A percentile compares a stretch with the other conserved stretches of the same genome.
Evolutionary conservation across 2,888 invertebrate genomes (phyloP).

Genomic region (Melipona beecheii): DNA sequence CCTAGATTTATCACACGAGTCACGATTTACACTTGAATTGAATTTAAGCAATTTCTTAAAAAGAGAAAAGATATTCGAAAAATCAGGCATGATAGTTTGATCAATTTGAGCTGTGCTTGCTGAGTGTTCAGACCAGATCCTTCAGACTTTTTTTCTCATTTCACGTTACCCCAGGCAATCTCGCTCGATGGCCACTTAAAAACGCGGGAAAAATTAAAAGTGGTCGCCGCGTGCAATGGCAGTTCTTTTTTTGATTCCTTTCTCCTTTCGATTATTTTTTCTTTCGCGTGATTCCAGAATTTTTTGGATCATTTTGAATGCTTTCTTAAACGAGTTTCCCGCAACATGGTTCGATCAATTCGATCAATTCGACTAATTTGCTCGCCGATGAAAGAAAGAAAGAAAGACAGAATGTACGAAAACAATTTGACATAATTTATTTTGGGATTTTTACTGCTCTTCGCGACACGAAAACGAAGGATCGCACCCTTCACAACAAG

Average conservation of each 20-base stretch:
- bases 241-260: too few species aligned
- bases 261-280: too few species aligned
- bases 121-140: conserved; percentile 60
- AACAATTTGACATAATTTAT: not conserved
- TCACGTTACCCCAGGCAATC: conserved; percentile 20
- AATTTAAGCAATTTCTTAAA: too few species aligned
- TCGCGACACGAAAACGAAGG: too few species aligned
- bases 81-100: too few species aligned
- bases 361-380: not conserved
- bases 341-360: not conserved
- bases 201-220: conserved; percentile 20
- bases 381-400: not conserved
- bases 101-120: conserved; percentile 36
- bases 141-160: conserved; percentile 27
- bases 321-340: too few species aligned
- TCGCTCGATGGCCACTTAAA: conserved; percentile 23
- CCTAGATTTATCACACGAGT: too few species aligned
- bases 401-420: not conserved
- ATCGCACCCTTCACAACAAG: not conserved
- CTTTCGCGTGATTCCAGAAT: not conserved
- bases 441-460: too few species aligned
- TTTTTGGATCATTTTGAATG: too few species aligned
- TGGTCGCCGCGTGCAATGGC: conserved; percentile 29
- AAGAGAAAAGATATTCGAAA: too few species aligned
- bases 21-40: too few species aligned